Evolutionary conservation across 2,113 vertebrate species (phyloP).

Genomic region (Psephotus haematonotus): DNA sequence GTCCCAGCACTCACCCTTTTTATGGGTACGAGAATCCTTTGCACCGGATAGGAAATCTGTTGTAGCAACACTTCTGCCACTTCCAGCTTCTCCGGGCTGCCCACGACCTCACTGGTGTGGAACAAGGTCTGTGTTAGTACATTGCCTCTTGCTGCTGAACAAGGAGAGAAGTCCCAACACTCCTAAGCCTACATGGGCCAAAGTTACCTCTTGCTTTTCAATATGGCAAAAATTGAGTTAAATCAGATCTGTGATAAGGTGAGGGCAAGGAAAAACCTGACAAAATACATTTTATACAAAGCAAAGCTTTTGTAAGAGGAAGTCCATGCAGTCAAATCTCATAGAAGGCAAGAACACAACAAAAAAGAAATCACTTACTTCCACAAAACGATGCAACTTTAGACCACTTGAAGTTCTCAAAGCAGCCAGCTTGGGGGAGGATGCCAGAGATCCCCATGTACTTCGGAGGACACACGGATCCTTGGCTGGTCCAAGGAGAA

Average conservation of each 20-base stretch:
- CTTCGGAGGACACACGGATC: neutral
- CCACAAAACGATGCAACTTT: neutral
- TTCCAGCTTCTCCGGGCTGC: neutral
- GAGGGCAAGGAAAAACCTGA: rapidly evolving
- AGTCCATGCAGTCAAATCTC: neutral
- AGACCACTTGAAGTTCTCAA: neutral
- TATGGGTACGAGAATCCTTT: neutral
- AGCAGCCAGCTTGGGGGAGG: neutral
- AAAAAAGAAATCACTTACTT: neutral
- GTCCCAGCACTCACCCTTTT: neutral
- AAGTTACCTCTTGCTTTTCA: neutral
- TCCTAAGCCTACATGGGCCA: rapidly evolving
- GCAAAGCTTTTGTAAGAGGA: neutral
- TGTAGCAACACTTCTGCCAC: conserved; percentile 5
- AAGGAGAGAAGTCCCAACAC: neutral
- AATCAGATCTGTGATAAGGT: rapidly evolving
- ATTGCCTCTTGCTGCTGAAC: neutral
- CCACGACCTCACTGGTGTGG: neutral
- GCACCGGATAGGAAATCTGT: neutral
- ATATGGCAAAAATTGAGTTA: neutral
- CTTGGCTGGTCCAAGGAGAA: neutral
- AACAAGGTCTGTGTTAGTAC: neutral
- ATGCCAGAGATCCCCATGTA: neutral
- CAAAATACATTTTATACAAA: rapidly evolving
- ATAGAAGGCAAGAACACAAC: rapidly evolving